Conservation (phyloP, 2,113 vertebrate species). For the Corvus hawaiiensis region DNA sequence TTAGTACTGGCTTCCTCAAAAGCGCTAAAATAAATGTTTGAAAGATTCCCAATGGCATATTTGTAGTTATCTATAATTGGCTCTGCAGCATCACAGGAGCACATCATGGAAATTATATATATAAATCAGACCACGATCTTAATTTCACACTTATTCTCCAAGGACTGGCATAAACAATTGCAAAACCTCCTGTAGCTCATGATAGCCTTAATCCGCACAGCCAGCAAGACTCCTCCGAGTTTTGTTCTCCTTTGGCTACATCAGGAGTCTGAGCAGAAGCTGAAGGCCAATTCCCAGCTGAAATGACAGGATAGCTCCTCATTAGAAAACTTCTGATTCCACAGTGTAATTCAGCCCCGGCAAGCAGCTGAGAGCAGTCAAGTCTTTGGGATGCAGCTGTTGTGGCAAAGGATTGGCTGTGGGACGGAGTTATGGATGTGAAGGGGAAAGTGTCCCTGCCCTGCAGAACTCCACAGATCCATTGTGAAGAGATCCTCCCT, state of each 20-base stretch:
- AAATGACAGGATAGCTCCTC: neutral
- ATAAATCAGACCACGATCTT: neutral
- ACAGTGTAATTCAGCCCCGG: neutral
- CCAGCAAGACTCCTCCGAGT: neutral
- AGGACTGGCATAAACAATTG: neutral
- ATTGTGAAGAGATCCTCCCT: neutral
- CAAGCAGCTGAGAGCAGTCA: neutral
- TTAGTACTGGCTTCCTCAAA: neutral
- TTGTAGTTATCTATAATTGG: slow-evolving; percentile 33
- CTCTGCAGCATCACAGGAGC: neutral
- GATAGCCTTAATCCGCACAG: neutral
- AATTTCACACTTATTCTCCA: neutral
- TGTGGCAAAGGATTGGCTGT: neutral
- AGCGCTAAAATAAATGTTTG: neutral
- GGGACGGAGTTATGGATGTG: accelerated
- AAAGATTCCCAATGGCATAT: neutral
- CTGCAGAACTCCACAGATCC: neutral
- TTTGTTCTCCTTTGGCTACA: neutral
- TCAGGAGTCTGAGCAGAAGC: neutral
- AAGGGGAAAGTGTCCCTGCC: neutral
- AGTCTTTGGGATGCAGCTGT: neutral
- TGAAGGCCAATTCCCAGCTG: neutral
- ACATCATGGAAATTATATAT: neutral
- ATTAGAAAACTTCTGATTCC: neutral
- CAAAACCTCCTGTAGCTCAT: neutral